Conservation (phyloP, 2,797 vertebrate genomes). For the Acipenser transmontanus region DNA sequence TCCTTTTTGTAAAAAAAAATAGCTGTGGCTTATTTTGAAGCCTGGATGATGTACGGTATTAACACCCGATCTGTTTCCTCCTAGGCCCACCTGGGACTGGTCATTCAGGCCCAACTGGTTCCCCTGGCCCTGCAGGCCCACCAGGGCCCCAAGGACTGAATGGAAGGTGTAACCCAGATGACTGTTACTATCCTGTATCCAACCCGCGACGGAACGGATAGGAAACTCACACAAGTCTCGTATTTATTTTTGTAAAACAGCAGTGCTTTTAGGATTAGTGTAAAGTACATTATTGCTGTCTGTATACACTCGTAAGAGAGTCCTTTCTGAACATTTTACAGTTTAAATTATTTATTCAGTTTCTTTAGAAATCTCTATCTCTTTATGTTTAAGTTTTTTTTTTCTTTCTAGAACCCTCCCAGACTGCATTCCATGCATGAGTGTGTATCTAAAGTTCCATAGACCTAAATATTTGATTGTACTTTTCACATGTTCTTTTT, state of each 20-base stretch:
- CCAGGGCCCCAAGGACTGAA: constrained; percentile 71
- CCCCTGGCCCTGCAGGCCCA: constrained; percentile 62
- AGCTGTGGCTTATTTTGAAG: too few relatives aligned
- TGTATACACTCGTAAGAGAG: too few relatives aligned
- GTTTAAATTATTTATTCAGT: too few relatives aligned
- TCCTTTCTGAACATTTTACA: too few relatives aligned
- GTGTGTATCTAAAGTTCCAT: constrained; percentile 32
- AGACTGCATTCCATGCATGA: constrained; percentile 59
- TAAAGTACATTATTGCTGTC: too few relatives aligned
- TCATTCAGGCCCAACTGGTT: constrained; percentile 50
- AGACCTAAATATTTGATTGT: constrained; percentile 2
- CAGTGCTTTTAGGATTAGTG: too few relatives aligned
- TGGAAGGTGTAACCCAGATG: constrained; percentile 77
- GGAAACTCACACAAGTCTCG: background rate
- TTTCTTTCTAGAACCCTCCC: constrained; percentile 32
- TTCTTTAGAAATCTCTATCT: too few relatives aligned
- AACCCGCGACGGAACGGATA: constrained; percentile 46
- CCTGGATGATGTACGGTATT: too few relatives aligned
- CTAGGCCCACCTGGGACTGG: constrained; percentile 60
- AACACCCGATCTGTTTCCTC: too few relatives aligned
- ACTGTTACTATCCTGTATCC: constrained; percentile 65
- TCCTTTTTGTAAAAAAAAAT: too few relatives aligned
- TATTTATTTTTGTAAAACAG: background rate
- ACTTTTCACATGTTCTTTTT: constrained; percentile 39
- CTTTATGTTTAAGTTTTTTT: too few relatives aligned